phyloP scores from a whole-genome alignment of 2,113 vertebrate genomes.

The Anhinga rufa region DNA sequence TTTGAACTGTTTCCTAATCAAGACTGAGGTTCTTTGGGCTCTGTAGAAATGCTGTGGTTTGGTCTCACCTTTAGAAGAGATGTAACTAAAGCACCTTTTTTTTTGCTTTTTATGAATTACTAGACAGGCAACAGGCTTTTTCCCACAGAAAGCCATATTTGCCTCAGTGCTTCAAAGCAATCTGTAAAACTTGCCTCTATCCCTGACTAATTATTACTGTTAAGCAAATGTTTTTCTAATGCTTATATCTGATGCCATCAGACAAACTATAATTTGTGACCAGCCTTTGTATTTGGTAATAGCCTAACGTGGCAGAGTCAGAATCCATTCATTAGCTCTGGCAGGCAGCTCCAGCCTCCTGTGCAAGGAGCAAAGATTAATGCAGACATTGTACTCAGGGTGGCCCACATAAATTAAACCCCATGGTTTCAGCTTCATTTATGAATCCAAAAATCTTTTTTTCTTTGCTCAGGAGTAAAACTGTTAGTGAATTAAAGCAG shows the following conservation, averaged over 20 bases:
- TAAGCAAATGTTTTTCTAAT: slow-evolving; percentile 57
- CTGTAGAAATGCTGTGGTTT: slow-evolving; percentile 4
- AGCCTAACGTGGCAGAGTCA: not conserved
- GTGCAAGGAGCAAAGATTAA: slow-evolving; percentile 42
- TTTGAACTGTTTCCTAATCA: too few species aligned
- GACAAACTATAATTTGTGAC: slow-evolving; percentile 53
- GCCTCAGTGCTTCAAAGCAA: slow-evolving; percentile 9
- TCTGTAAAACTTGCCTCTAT: slow-evolving; percentile 34
- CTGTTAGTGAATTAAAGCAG: slow-evolving; percentile 18
- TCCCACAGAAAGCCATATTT: not conserved
- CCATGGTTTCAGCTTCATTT: slow-evolving; percentile 7
- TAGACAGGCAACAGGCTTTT: not conserved
- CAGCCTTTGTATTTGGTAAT: slow-evolving; percentile 48
- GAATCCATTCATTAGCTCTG: slow-evolving; percentile 49
- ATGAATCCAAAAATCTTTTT: not conserved
- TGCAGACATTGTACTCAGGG: not conserved
- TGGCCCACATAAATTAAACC: not conserved
- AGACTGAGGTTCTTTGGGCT: not conserved
- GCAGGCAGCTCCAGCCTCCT: slow-evolving; percentile 41
- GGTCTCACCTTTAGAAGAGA: slow-evolving; percentile 1
- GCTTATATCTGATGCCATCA: slow-evolving; percentile 54
- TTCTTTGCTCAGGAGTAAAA: not conserved
- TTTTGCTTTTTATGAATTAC: not conserved
- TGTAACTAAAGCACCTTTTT: not conserved
- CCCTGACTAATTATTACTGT: not conserved